Evolutionary conservation across 2,797 vertebrate genomes (phyloP), one percentile per base, ranked within the genome.

Genomic region (Salmo trutta): DNA sequence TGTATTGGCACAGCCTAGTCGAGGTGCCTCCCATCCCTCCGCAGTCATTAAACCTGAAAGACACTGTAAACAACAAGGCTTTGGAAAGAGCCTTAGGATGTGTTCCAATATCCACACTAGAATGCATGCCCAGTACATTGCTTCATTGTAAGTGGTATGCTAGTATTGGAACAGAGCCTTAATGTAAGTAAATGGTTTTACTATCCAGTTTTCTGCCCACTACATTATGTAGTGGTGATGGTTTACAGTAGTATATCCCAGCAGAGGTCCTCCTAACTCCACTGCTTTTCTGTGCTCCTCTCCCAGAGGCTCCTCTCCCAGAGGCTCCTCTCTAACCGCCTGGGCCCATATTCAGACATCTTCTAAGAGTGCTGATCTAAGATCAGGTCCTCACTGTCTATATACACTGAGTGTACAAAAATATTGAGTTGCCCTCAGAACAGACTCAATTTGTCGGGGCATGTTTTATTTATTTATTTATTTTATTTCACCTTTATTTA

Each of bases 251-350:
- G 82, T 86, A 83, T 74, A 75, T 86, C 86, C 84, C 87, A 87
- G 87, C 81, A 83, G 85, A 88, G 77, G 75, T 85, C 77, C 59
- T 76, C 82, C 79, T 82, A 47, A 47, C 41, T 47, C 41, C 41
- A 47, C 41, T 47, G 41, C 41, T 14, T 41, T 41, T 41, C 41
- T 41, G 41, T 10, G 41, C 41, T 41, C 41, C 41, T 41, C 41
- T 41, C 41, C 41, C 7, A 41, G 41, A 41, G 36, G 36, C 36
- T 36, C 36, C 36, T 36, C 36, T 80, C 76, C 41, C 7, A 41
- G 41, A 41, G 6, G 36, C 36, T 36, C 36, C 36, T 36, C 36
- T 80, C 76, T 77, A 75, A 81, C 33, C 14, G 75, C 91, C 85
- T 70, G 87, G 82, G 83, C 89, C 74, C 27, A 54, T 47, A 47